phyloP scores from a whole-genome alignment of 2,888 invertebrate species.

The Volucella inflata region DNA sequence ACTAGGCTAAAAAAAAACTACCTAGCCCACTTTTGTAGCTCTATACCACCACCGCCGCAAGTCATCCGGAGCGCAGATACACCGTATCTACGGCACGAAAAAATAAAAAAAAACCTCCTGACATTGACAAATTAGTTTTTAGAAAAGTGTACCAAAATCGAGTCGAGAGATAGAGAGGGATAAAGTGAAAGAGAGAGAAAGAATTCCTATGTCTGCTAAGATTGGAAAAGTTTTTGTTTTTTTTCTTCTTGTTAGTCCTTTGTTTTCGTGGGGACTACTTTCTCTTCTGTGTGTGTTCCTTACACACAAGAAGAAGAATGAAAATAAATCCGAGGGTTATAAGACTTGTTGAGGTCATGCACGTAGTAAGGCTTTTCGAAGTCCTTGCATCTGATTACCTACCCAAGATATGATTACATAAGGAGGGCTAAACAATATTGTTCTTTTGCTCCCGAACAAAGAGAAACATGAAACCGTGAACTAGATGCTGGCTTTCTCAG shows the following conservation, averaged over 20 bases:
- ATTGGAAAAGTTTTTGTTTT: conserved; percentile 45
- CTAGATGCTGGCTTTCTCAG: conserved; percentile 11
- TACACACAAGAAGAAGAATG: conserved; percentile 1
- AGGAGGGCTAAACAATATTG: neutral
- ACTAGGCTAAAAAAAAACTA: conserved; percentile 11
- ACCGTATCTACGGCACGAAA: conserved; percentile 30
- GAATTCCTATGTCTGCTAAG: conserved; percentile 49
- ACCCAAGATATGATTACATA: conserved; percentile 25
- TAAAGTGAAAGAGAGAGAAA: neutral
- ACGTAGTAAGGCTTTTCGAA: conserved; percentile 43
- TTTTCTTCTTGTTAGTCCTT: conserved; percentile 5
- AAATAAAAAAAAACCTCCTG: conserved; percentile 14
- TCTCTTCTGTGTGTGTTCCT: neutral
- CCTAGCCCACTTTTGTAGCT: too few relatives aligned
- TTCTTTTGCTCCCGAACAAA: conserved; percentile 14
- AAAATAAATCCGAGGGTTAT: conserved; percentile 28
- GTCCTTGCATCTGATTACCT: conserved; percentile 57
- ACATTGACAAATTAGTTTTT: conserved; percentile 69
- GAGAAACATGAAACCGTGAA: conserved; percentile 16
- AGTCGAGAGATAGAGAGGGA: neutral
- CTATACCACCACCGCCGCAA: conserved; percentile 25
- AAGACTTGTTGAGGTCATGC: conserved; percentile 52
- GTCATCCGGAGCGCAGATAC: conserved; percentile 8
- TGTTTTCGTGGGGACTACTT: conserved; percentile 3
- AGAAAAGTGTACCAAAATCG: conserved; percentile 31